Conservation (phyloP, 2,888 invertebrate genomes). For the Yponomeuta malinellus region DNA sequence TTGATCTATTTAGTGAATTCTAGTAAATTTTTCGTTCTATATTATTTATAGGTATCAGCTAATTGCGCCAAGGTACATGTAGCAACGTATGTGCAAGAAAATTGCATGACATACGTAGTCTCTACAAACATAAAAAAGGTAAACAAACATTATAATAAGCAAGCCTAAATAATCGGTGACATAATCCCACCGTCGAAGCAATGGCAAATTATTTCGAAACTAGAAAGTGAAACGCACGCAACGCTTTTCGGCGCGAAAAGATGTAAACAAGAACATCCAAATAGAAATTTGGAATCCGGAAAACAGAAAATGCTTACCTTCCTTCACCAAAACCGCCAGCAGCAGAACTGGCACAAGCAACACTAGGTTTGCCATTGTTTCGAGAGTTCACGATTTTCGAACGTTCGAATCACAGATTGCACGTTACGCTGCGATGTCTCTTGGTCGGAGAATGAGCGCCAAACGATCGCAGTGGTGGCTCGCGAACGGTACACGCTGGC, state of each 20-base stretch:
- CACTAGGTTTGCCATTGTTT: conserved; percentile 54
- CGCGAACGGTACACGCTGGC: conserved; percentile 20
- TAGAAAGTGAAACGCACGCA: not conserved
- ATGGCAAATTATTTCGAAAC: not conserved
- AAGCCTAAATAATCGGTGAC: not conserved
- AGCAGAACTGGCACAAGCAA: conserved; percentile 58
- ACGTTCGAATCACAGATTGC: conserved; percentile 10
- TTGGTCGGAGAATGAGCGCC: conserved; percentile 14
- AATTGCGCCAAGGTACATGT: not conserved
- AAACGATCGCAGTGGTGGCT: conserved; percentile 7
- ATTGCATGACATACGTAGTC: not conserved
- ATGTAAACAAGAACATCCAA: conserved; percentile 5
- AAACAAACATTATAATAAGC: not conserved
- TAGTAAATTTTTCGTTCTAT: not conserved
- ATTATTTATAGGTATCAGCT: not conserved
- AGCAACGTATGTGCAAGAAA: not conserved
- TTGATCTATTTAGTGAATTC: not conserved
- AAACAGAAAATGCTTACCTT: conserved; percentile 42
- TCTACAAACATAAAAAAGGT: not conserved
- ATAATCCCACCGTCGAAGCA: not conserved
- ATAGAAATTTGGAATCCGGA: not conserved
- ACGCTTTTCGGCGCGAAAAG: conserved; percentile 11
- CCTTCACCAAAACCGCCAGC: conserved; percentile 51
- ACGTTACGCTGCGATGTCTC: conserved; percentile 4
- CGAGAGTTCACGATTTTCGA: conserved; percentile 27